Percentiles rank a stretch among this genome's conserved stretches.
phyloP scores from a whole-genome alignment of 1,140 invertebrate genomes.

The Palaemon carinicauda region DNA sequence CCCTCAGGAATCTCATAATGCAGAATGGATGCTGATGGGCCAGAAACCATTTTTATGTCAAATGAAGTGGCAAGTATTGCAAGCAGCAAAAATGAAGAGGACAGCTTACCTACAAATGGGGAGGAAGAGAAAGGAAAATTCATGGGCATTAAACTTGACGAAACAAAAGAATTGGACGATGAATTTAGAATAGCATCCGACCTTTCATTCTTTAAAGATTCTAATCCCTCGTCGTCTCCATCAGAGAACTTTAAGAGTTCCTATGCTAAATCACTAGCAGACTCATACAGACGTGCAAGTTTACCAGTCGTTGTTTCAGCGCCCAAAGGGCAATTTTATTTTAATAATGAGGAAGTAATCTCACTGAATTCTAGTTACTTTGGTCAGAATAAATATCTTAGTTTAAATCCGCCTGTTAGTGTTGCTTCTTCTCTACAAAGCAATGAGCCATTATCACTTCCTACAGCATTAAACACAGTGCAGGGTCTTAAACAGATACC shows the following conservation, averaged over 20 bases:
- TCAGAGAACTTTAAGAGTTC: conserved; percentile 41
- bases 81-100: not conserved
- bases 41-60: not conserved
- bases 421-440: not conserved
- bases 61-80: not conserved
- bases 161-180: not conserved
- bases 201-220: conserved; percentile 13
- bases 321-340: conserved; percentile 38
- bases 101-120: not conserved
- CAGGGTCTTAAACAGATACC: too few species aligned
- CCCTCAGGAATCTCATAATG: conserved; percentile 26
- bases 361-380: conserved; percentile 20
- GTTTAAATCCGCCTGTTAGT: conserved; percentile 18
- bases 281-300: conserved; percentile 43
- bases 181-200: conserved; percentile 28
- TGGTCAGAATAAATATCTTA: conserved; percentile 12
- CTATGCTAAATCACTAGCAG: conserved; percentile 42
- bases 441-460: conserved; percentile 6
- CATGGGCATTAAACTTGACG: too few species aligned
- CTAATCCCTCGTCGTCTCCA: conserved; percentile 22
- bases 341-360: conserved; percentile 38
- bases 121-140: not conserved
- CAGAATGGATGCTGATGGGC: conserved; percentile 34
- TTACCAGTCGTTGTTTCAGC: conserved; percentile 24
- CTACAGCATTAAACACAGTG: not conserved